These are phyloP conservation scores for Nerophis ophidion DNA, from an alignment of 2,113 vertebrate genomes.

Conservation along the genomic window DNA sequence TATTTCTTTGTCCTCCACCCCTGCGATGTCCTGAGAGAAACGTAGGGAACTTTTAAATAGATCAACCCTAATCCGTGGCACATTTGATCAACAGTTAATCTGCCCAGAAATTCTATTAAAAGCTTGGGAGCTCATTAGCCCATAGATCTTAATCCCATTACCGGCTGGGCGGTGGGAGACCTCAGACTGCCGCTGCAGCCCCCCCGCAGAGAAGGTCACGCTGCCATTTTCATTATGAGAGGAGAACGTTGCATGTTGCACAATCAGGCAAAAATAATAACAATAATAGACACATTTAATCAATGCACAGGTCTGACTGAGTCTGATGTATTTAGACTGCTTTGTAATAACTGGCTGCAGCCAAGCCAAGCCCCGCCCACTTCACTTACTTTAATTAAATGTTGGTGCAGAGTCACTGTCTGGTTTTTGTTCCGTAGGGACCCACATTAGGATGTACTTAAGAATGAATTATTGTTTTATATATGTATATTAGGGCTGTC, in stretches of 20 bases:
- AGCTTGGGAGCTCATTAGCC: constrained; percentile 68
- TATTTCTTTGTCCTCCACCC: constrained; percentile 1
- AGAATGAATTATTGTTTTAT: background rate
- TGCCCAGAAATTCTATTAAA: constrained; percentile 65
- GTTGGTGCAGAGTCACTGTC: constrained; percentile 53
- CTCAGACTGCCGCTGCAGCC: too few species aligned
- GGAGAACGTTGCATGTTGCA: constrained; percentile 58
- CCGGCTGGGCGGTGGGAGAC: constrained; percentile 43
- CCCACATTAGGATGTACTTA: constrained; percentile 12
- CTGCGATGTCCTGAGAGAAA: constrained; percentile 34
- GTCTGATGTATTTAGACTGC: constrained; percentile 3
- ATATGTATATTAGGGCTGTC: too few species aligned
- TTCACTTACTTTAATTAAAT: constrained; percentile 62
- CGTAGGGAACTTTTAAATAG: constrained; percentile 44
- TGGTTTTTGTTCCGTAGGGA: constrained; percentile 37
- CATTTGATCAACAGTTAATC: constrained; percentile 69
- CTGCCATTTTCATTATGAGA: constrained; percentile 69
- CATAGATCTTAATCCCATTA: constrained; percentile 74
- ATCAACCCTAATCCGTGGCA: constrained; percentile 55
- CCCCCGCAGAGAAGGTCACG: constrained; percentile 52
- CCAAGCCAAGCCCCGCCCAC: background rate
- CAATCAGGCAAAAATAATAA: constrained; percentile 42
- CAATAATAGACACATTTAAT: constrained; percentile 60
- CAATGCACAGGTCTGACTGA: constrained; percentile 49
- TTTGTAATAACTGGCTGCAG: background rate